A percentile compares a stretch with the other conserved stretches of the same genome.
Evolutionary conservation across 1,140 invertebrate species (phyloP).

Genomic region (Laodelphax striatellus): DNA sequence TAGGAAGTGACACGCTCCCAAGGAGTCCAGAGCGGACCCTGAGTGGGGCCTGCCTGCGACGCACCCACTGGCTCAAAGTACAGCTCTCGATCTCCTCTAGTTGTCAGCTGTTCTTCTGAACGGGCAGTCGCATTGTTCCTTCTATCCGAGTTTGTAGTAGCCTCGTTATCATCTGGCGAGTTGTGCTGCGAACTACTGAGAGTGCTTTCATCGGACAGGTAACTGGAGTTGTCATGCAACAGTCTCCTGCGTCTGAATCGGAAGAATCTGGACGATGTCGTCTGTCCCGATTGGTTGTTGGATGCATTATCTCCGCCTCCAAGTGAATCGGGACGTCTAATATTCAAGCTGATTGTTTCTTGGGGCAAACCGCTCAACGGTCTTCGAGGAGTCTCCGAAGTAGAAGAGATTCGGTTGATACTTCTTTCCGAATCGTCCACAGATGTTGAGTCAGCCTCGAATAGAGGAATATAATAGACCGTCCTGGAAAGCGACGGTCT

Average conservation of each 20-base stretch:
- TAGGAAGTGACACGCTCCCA: no score
- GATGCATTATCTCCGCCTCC: neutral
- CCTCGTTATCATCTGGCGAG: neutral
- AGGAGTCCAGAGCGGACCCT: no score
- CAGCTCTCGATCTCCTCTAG: no score
- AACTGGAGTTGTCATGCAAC: neutral
- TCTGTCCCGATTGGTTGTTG: no score
- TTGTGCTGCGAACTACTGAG: neutral
- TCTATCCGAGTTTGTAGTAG: no score
- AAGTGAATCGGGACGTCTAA: neutral
- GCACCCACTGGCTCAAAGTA: no score
- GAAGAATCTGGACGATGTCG: neutral
- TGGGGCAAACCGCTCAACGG: neutral
- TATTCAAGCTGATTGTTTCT: neutral
- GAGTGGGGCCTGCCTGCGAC: no score
- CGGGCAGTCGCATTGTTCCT: no score
- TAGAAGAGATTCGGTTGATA: neutral
- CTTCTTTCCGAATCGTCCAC: neutral
- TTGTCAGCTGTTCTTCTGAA: no score
- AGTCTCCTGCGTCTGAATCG: neutral
- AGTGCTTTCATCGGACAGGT: neutral
- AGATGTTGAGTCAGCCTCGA: neutral
- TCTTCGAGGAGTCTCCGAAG: neutral
- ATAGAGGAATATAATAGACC: neutral
- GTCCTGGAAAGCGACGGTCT: neutral